Conservation (phyloP, 1,140 invertebrate species). For the Tetramorium simillimum region DNA sequence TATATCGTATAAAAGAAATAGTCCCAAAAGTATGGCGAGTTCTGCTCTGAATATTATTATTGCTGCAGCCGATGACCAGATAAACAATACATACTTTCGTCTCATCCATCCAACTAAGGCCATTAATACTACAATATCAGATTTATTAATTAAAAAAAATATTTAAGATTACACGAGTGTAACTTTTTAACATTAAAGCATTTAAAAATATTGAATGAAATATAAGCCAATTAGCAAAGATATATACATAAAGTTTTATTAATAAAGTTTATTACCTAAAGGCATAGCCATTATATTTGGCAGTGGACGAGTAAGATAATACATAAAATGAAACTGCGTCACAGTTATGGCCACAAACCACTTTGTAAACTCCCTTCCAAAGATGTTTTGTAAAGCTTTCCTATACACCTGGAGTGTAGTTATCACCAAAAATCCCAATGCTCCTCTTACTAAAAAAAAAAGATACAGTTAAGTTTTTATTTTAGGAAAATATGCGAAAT, state of each 20-base stretch:
- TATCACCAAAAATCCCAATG: slow-evolving; percentile 92
- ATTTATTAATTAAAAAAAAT: slow-evolving; percentile 24
- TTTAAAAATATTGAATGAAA: not conserved
- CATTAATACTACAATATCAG: slow-evolving; percentile 91
- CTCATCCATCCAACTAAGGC: slow-evolving; percentile 95
- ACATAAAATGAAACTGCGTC: slow-evolving; percentile 99
- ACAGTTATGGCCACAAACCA: slow-evolving; percentile 95
- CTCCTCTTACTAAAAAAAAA: slow-evolving; percentile 90
- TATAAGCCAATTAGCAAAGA: not conserved
- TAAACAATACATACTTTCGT: slow-evolving; percentile 91
- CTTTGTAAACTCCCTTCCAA: slow-evolving; percentile 91
- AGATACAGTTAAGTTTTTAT: slow-evolving; percentile 77
- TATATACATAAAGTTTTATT: not conserved
- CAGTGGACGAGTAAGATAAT: slow-evolving; percentile 96
- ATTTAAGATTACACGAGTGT: not conserved
- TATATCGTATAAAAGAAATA: slow-evolving; percentile 94
- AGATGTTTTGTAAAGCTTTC: slow-evolving; percentile 90
- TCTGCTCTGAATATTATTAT: slow-evolving; percentile 97
- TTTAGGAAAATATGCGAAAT: slow-evolving; percentile 35
- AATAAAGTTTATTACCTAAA: slow-evolving; percentile 89
- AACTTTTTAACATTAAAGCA: not conserved
- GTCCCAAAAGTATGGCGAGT: slow-evolving; percentile 94
- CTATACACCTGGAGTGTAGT: slow-evolving; percentile 90
- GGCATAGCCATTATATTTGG: slow-evolving; percentile 98
- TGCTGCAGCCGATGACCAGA: slow-evolving; percentile 93